Evolutionary conservation across 1,140 invertebrate genomes (phyloP).

Genomic region (Monochamus saltuarius): DNA sequence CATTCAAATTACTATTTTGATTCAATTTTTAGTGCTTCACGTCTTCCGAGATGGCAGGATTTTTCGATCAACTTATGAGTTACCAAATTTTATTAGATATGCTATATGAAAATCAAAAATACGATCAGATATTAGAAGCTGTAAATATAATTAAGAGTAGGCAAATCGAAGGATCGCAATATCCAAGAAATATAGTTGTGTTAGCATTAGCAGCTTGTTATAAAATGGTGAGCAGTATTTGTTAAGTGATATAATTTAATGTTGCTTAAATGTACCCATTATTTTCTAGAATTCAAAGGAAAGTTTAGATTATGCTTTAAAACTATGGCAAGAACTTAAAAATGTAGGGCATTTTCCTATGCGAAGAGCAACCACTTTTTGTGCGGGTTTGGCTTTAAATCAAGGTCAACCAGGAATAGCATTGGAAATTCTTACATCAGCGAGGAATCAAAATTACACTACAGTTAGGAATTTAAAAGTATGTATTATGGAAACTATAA

Average conservation of each 20-base stretch:
- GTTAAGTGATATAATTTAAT: not conserved
- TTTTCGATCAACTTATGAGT: slow-evolving; percentile 72
- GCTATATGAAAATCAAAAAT: slow-evolving; percentile 68
- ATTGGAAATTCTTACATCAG: slow-evolving; percentile 62
- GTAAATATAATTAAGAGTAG: slow-evolving; percentile 63
- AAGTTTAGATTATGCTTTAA: slow-evolving; percentile 64
- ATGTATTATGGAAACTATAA: slow-evolving; percentile 12
- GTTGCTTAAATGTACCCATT: not conserved
- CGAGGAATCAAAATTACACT: slow-evolving; percentile 61
- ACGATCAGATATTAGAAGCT: slow-evolving; percentile 65
- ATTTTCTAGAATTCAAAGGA: slow-evolving; percentile 68
- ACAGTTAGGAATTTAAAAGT: slow-evolving; percentile 70
- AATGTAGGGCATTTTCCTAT: slow-evolving; percentile 57
- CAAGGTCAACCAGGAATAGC: slow-evolving; percentile 67
- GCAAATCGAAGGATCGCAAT: slow-evolving; percentile 61
- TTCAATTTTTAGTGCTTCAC: slow-evolving; percentile 67
- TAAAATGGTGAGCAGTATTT: slow-evolving; percentile 65
- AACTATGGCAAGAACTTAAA: slow-evolving; percentile 61
- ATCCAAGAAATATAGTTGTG: slow-evolving; percentile 66
- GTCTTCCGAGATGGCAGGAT: slow-evolving; percentile 59
- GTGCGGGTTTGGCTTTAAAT: slow-evolving; percentile 66
- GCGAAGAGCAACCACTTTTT: slow-evolving; percentile 62
- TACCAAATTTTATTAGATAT: slow-evolving; percentile 73
- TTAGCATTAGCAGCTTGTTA: slow-evolving; percentile 71
- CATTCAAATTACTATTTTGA: no score